Conservation (phyloP, 2,888 invertebrate genomes). For the Meiosimyza platycephala region DNA sequence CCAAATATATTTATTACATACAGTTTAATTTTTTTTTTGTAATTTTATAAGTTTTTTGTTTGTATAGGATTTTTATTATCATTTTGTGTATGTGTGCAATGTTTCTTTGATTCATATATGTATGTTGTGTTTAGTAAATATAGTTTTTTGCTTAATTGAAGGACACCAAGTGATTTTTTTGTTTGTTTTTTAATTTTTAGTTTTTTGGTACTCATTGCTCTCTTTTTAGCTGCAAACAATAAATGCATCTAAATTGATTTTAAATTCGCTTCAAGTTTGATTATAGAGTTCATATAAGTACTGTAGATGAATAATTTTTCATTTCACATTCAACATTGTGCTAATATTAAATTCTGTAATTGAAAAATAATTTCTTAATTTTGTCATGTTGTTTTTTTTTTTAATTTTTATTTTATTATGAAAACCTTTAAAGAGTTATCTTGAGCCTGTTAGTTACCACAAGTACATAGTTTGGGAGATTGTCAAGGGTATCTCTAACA, state of each 20-base stretch:
- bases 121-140: conserved; percentile 13
- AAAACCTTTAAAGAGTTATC: conserved; percentile 1
- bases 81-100: conserved; percentile 34
- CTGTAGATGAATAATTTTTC: conserved; percentile 23
- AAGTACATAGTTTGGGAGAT: conserved; percentile 14
- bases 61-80: conserved; percentile 29
- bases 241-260: conserved; percentile 37
- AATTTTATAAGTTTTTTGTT: conserved; percentile 10
- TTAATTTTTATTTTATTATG: neutral
- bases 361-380: conserved; percentile 25
- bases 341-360: conserved; percentile 17
- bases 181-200: conserved; percentile 27
- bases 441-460: conserved; percentile 15
- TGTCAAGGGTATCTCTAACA: conserved; percentile 35
- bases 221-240: conserved; percentile 8
- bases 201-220: conserved; percentile 18
- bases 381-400: too few relatives aligned
- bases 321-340: conserved; percentile 33
- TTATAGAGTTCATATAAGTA: conserved; percentile 20
- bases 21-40: conserved; percentile 11
- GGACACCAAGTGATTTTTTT: conserved; percentile 33
- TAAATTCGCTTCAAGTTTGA: conserved; percentile 53
- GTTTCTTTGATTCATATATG: neutral
- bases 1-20: conserved; percentile 8
- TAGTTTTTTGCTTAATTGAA: conserved; percentile 9